Evolutionary conservation across 1,140 invertebrate genomes (phyloP), one percentile per base, ranked within the genome.

Genomic region (Drosophila auraria): DNA sequence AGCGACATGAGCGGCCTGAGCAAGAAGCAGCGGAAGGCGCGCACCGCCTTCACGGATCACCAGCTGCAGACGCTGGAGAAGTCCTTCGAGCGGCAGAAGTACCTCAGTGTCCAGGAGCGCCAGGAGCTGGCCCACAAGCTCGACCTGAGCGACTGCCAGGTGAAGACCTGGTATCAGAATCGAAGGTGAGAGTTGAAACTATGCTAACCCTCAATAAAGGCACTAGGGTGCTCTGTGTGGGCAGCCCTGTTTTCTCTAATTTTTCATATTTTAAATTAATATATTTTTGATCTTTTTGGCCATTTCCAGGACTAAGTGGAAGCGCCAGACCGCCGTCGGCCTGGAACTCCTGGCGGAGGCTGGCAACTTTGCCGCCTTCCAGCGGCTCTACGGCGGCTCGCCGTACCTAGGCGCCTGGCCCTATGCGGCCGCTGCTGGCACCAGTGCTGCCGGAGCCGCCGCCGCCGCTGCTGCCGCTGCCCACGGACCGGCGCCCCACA

Each of bases 161-260:
- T 99, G 82, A 99, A 99, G 94, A 99, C 99, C 64, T 99, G 99
- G 99, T 99, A 99, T 93, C 99, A 99, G 94, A 99, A 99, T 93
- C 95, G 99, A 95, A 96, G 99, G 98, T 99, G 93, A 94, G 95
- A 92, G 25, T 3, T 33, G 8, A 9, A 9, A 7, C 30, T 33
- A 33, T 33, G 8, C 11, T 17, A 20, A n/a, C 7, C 30, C 30
- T 9, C 30, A 33, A 8, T 27, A 27, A 30, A 30, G 1, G 30
- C 1, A 9, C 30, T 8, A 7, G 2, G 30, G 30, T 33, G 30
- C 30, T 33, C 30, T 33, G 30, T 33, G 30, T 33, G 30, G 7
- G 30, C 30, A 9, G 30, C 30, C 8, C 30, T 33, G 30, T 33
- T 33, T 33, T 33, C 8, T 3, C 30, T 33, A 0, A 8, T n/a